phyloP scores from a whole-genome alignment of 2,888 invertebrate genomes.

The Latheticus oryzae region DNA sequence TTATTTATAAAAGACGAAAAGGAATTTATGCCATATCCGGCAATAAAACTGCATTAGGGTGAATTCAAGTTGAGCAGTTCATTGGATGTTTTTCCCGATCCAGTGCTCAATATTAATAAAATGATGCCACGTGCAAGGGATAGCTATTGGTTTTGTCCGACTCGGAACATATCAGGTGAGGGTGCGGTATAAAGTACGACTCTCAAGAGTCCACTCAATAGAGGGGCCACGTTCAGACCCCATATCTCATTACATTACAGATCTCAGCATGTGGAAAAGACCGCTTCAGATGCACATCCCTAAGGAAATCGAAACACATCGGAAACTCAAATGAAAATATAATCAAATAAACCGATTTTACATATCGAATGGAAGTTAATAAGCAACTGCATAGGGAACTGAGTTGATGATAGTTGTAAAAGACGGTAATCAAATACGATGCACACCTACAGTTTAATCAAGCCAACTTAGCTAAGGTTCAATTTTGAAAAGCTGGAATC shows the following conservation, averaged over 20 bases:
- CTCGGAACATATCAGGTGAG: slow-evolving; percentile 33
- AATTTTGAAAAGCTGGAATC: too few species aligned
- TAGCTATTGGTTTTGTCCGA: slow-evolving; percentile 37
- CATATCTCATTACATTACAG: slow-evolving; percentile 53
- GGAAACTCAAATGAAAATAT: slow-evolving; percentile 58
- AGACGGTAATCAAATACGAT: too few species aligned
- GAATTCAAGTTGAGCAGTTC: slow-evolving; percentile 29
- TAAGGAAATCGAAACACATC: slow-evolving; percentile 58
- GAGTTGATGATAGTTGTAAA: too few species aligned
- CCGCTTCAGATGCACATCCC: slow-evolving; percentile 52
- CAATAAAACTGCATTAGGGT: slow-evolving; percentile 35
- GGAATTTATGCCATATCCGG: slow-evolving; percentile 27
- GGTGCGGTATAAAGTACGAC: slow-evolving; percentile 46
- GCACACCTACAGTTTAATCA: too few species aligned
- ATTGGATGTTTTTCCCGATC: slow-evolving; percentile 27
- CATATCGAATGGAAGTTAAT: slow-evolving; percentile 56
- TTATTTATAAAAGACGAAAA: too few species aligned
- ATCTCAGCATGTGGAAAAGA: slow-evolving; percentile 50
- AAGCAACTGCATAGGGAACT: slow-evolving; percentile 48
- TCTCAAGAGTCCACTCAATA: slow-evolving; percentile 49
- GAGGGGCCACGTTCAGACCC: slow-evolving; percentile 48
- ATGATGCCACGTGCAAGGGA: slow-evolving; percentile 33
- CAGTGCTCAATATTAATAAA: slow-evolving; percentile 38
- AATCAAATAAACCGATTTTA: slow-evolving; percentile 60
- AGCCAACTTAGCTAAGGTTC: too few species aligned